Conservation (phyloP, 2,888 invertebrate genomes). For the Trilocha varians region DNA sequence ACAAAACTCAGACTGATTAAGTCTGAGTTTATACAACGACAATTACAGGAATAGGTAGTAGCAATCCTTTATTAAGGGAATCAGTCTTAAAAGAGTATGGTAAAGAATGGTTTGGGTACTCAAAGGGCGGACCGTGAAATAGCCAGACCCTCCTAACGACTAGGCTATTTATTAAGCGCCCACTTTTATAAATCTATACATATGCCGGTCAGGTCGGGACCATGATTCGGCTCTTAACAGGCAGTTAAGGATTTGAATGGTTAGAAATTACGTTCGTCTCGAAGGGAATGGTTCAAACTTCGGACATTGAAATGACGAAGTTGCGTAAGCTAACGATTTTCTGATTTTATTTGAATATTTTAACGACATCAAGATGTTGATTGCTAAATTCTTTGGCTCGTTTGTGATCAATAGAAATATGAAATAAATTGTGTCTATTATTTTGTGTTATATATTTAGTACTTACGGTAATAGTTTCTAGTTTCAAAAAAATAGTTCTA, state of each 20-base stretch:
- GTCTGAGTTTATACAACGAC: not conserved
- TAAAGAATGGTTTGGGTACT: conserved; percentile 3
- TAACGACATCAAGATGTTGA: too few relatives aligned
- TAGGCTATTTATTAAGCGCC: conserved; percentile 22
- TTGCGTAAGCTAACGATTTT: not conserved
- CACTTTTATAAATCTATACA: conserved; percentile 20
- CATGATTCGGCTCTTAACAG: conserved; percentile 6
- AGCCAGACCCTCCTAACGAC: conserved; percentile 29
- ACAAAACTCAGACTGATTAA: too few relatives aligned
- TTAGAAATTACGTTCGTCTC: not conserved
- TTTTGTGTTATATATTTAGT: too few relatives aligned
- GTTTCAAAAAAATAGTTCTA: too few relatives aligned
- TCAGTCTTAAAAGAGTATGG: conserved; percentile 1
- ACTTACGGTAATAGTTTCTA: too few relatives aligned
- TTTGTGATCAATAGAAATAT: too few relatives aligned
- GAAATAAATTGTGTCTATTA: too few relatives aligned
- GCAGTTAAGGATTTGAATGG: conserved; percentile 7
- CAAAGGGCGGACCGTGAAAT: conserved; percentile 9
- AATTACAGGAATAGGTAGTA: not conserved
- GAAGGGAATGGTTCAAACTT: not conserved
- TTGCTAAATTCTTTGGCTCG: too few relatives aligned
- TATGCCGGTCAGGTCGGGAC: conserved; percentile 7
- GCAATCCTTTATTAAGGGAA: not conserved
- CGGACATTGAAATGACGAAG: not conserved
- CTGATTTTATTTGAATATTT: too few relatives aligned